Base-by-base conservation (phyloP, 2,888 invertebrate species). In the Peribatodes rhomboidaria region DNA sequence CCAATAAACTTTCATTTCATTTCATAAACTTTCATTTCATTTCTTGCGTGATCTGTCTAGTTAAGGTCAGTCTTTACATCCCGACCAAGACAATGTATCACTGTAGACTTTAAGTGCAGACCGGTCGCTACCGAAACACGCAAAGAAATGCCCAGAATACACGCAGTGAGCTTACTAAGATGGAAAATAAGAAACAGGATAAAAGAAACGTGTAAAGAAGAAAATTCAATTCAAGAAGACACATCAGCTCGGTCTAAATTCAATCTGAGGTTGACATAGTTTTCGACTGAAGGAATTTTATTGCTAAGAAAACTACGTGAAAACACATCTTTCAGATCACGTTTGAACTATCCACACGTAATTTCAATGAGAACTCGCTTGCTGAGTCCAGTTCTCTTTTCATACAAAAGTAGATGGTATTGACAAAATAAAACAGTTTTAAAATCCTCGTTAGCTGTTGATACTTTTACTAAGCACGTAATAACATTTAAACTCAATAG, bases 51-150 rank as follows among this genome's bases (percentile, higher is more conserved):
- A 33, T 16, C 16, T 50, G 22, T 2, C 20, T n/a, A 4, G 16
- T 16, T 33, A 33, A 33, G 33, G 49, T 16, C 49, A 50, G 49
- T 35, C 16, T 27, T n/a, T 7, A 18, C 16, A 50, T 50, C 11
- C 49, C 49, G 14, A 33, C 20, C 16, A 27, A 10, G 31, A 8
- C 13, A 27, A 27, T 50, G 14, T 33, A 16, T 50, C 20, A 18
- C 18, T 10, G 18, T 44, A 18, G 44, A 18, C 18, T 44, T 20
- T 18, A 42, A 44, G 20, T 44, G 13, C 10, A 11, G 20, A 20
- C 18, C 44, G 8, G 20, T 44, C 16, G 13, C 20, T 20, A 2
- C 44, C 20, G 20, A 20, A 44, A 44, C 44, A 18, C 44, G 44
- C 44, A 11, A 20, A 39, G 4, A 14, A 3, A 44, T 3, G 18